Percentiles rank a stretch among this genome's conserved stretches.
Evolutionary conservation across 2,797 vertebrate genomes (phyloP).

Genomic region (Cyclura pinguis): DNA sequence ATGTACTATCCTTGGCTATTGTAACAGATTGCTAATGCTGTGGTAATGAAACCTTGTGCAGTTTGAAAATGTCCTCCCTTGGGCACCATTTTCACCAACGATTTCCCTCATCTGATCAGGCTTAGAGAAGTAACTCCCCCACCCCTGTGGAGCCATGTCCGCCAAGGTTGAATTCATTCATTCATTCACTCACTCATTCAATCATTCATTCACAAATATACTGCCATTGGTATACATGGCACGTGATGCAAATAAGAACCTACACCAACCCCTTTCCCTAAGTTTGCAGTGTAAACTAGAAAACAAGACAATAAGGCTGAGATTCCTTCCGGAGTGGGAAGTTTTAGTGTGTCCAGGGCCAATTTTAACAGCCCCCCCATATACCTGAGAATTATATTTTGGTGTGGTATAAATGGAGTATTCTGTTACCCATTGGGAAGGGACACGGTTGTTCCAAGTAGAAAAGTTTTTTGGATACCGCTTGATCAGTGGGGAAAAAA

Average conservation of each 20-base stretch:
- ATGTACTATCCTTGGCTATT: slow-evolving; percentile 7
- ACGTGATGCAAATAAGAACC: background rate
- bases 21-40: background rate
- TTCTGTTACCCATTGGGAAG: too few species aligned
- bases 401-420: too few species aligned
- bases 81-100: background rate
- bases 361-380: too few species aligned
- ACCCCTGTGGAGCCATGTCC: background rate
- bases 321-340: too few species aligned
- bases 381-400: too few species aligned
- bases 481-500: too few species aligned
- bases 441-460: too few species aligned
- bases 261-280: background rate
- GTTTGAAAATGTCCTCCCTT: background rate
- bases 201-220: background rate
- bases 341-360: too few species aligned
- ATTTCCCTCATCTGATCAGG: background rate
- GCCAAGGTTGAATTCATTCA: background rate
- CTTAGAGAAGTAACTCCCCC: background rate
- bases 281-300: background rate
- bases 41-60: slow-evolving; percentile 8
- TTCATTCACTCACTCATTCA: background rate
- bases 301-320: too few species aligned
- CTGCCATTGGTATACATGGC: background rate
- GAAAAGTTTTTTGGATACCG: too few species aligned